Base-by-base conservation (phyloP, 2,888 invertebrate genomes). In the Teinopalpus imperialis region DNA sequence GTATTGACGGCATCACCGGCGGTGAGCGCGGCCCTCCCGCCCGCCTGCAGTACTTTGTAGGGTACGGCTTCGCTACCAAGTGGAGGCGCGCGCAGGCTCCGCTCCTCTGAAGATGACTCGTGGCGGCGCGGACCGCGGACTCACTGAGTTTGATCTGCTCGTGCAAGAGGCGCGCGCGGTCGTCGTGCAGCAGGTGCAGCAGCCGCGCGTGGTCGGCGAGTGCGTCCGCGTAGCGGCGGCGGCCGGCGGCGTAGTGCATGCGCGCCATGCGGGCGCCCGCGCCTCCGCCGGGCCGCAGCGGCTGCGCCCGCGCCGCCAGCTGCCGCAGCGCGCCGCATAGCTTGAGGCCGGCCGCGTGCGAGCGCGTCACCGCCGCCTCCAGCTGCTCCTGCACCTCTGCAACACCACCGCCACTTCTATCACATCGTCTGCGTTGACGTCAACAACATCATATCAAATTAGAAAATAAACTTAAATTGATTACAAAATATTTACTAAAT, bases 331-430 rank as follows among this genome's bases (percentile, higher is more conserved):
- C 91, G 37, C 78, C 87, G 62, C 90, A 82, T 51, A 90, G 74
- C 65, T 87, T 85, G 49, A 85, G 73, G 3, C 90, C 90, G 1
- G 83, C 74, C 39, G 81, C 88, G 59, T 89, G 83, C 49, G 91
- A 88, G 29, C 81, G 79, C 52, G 87, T 86, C 56, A 90, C 90
- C 53, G 90, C 80, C 18, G 76, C 75, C 53, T 93, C 92, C 69
- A 93, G 68, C 68, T 92, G 92, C 52, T 90, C 86, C 73, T 92
- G 91, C 63, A 92, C 74, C 42, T 88, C 92, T 93, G 71, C 40
- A 47, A 26, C 9, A 6, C 10, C 9, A 16, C 31, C 13, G 12
- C 13, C 2, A 6, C 6, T 12, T 20, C 7, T 9, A 31, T 13
- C 10, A n/a, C n/a, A n/a, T n/a, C n/a, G n/a, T n/a, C n/a, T n/a